phyloP scores from a whole-genome alignment of 2,113 vertebrate genomes.

The Tenebrosternarchus preto region DNA sequence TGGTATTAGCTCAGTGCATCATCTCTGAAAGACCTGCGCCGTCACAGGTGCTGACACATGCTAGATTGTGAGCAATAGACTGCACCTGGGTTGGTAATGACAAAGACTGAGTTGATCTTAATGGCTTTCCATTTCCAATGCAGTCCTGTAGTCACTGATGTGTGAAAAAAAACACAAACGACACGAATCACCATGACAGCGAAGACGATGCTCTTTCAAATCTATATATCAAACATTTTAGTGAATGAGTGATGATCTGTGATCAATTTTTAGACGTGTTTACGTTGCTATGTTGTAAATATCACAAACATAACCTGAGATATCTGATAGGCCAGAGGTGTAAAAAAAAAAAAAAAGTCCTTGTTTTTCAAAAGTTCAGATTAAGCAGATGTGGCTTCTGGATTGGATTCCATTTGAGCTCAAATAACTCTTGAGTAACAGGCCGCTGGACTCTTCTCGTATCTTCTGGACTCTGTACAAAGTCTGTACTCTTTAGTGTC shows the following conservation, averaged over 20 bases:
- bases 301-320: not conserved
- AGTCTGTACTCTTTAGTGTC: slow-evolving; percentile 26
- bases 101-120: slow-evolving; percentile 19
- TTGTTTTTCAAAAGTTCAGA: not conserved
- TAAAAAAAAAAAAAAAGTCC: too few relatives aligned
- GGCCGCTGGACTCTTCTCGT: slow-evolving; percentile 3
- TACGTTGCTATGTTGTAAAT: not conserved
- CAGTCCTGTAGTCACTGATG: not conserved
- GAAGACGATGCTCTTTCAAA: not conserved
- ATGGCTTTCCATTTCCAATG: slow-evolving; percentile 23
- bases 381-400: slow-evolving; percentile 10
- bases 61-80: slow-evolving; percentile 19
- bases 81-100: slow-evolving; percentile 9
- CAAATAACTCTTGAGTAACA: not conserved
- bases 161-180: not conserved
- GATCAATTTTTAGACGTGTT: not conserved
- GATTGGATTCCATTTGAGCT: not conserved
- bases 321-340: not conserved
- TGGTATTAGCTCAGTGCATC: slow-evolving; percentile 49
- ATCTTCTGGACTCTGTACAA: slow-evolving; percentile 3
- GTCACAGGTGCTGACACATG: slow-evolving; percentile 29
- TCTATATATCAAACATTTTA: not conserved
- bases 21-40: slow-evolving; percentile 41
- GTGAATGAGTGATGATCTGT: not conserved
- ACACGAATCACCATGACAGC: not conserved